Evolutionary conservation across 2,797 vertebrate genomes (phyloP).

Genomic region (Holocentrus rufus): DNA sequence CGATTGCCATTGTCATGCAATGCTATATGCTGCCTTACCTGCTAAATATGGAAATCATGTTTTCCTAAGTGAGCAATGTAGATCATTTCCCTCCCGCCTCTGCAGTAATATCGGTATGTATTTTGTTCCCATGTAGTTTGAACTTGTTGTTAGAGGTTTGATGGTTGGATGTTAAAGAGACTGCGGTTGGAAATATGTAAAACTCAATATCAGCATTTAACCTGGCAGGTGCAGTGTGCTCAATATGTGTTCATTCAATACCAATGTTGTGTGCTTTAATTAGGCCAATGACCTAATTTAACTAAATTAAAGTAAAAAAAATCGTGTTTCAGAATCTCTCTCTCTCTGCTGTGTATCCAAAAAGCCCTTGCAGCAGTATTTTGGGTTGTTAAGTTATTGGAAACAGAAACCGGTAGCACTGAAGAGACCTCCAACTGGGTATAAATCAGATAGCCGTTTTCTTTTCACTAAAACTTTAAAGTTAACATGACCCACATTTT

Average conservation of each 20-base stretch:
- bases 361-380: not conserved
- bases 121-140: not conserved
- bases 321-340: not conserved
- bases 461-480: not conserved
- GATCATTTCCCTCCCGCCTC: no score
- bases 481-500: slow-evolving; percentile 18
- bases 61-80: not conserved
- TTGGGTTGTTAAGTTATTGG: not conserved
- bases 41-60: slow-evolving; percentile 3
- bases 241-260: not conserved
- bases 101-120: no score
- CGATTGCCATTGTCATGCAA: not conserved
- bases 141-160: not conserved
- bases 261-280: not conserved
- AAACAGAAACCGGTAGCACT: not conserved
- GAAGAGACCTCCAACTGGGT: no score
- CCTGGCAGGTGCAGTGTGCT: not conserved
- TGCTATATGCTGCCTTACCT: not conserved
- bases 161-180: not conserved
- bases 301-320: not conserved
- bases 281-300: not conserved
- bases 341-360: not conserved
- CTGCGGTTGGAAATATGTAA: not conserved
- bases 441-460: not conserved
- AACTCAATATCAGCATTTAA: not conserved